These are phyloP conservation scores for Omphaloscelis lunosa DNA, from an alignment of 2,888 invertebrate species.

Conservation along the genomic window DNA sequence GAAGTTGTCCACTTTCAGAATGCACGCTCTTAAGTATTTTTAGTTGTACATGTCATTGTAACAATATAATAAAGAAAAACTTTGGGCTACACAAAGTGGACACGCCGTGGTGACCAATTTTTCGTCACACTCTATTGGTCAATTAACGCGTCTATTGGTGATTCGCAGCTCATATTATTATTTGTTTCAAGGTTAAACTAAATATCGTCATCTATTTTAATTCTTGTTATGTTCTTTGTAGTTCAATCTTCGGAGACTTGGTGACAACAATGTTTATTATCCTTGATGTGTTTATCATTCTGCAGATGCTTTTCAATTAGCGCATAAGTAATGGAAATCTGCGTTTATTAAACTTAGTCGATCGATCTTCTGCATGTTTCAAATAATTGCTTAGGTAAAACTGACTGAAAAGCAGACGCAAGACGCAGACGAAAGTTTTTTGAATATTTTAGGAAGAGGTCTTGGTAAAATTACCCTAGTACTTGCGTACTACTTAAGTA, in stretches of 20 bases:
- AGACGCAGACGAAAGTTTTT: no score
- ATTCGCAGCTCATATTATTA: constrained; percentile 53
- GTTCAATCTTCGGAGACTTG: not conserved
- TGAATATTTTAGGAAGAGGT: no score
- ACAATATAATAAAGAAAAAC: constrained; percentile 9
- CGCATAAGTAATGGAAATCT: not conserved
- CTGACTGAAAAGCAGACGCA: no score
- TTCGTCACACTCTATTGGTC: constrained; percentile 51
- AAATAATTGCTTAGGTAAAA: not conserved
- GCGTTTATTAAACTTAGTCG: not conserved
- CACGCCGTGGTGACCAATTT: constrained; percentile 10
- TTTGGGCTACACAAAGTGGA: not conserved
- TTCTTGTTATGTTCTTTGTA: not conserved
- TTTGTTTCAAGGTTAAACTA: constrained; percentile 48
- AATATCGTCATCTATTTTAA: constrained; percentile 23
- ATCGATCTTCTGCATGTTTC: not conserved
- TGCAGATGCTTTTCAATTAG: not conserved
- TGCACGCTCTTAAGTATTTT: no score
- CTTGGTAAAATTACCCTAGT: no score
- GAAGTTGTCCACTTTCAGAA: no score
- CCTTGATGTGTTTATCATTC: not conserved
- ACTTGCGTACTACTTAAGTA: no score
- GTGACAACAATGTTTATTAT: not conserved
- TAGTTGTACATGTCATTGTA: no score
- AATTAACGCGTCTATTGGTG: constrained; percentile 51